Percentiles rank a stretch among this genome's conserved stretches.
Conservation (phyloP, 2,113 vertebrate genomes). For the Cariama cristata region DNA sequence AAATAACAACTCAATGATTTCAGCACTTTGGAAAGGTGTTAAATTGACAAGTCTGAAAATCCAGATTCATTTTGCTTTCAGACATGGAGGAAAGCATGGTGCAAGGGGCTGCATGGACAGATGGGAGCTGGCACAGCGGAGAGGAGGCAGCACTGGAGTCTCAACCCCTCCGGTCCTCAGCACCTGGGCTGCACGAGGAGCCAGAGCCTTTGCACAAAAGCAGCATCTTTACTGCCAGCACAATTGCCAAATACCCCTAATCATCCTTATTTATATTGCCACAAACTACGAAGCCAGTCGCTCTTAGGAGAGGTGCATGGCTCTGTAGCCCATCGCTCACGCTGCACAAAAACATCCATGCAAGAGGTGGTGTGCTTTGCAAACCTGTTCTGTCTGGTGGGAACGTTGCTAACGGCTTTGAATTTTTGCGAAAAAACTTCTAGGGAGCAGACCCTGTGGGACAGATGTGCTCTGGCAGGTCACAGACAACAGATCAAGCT, state of each 20-base stretch:
- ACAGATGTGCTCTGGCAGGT: background rate
- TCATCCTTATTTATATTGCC: background rate
- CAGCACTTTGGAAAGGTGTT: background rate
- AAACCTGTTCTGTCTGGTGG: background rate
- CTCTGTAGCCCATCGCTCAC: background rate
- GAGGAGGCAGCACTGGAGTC: accelerated
- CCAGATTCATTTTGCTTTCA: background rate
- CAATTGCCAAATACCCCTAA: background rate
- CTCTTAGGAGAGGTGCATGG: accelerated
- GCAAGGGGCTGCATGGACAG: accelerated
- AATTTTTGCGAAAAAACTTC: background rate
- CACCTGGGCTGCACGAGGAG: background rate
- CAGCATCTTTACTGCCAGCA: background rate
- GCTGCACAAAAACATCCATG: background rate
- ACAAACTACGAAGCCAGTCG: background rate
- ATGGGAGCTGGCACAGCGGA: accelerated
- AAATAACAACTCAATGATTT: background rate
- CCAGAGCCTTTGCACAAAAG: accelerated
- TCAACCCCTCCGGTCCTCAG: background rate
- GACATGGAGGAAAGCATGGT: background rate
- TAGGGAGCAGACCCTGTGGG: background rate
- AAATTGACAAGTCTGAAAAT: background rate
- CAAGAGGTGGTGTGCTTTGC: background rate
- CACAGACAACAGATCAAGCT: background rate
- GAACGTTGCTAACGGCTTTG: background rate